Conservation (phyloP, 2,113 vertebrate genomes). For the Cyprinodon tularosa region DNA sequence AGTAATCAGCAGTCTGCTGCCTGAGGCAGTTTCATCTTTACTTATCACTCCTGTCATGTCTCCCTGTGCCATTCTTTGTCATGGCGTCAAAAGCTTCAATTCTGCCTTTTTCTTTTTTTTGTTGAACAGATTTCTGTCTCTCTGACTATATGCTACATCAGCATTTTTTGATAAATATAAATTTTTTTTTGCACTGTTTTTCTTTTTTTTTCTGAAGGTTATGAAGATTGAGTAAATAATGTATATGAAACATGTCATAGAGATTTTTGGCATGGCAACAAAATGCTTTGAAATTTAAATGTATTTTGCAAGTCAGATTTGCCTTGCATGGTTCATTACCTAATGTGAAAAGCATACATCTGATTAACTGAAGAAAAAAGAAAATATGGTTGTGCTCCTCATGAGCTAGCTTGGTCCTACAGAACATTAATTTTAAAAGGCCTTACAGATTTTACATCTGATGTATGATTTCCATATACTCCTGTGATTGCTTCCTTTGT, state of each 20-base stretch:
- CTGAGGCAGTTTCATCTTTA: conserved; percentile 73
- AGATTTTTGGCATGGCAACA: conserved; percentile 5
- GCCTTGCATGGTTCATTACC: too few species aligned
- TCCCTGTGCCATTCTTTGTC: conserved; percentile 45
- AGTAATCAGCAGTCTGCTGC: conserved; percentile 76
- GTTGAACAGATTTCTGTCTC: conserved; percentile 8
- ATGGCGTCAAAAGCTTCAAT: conserved; percentile 32
- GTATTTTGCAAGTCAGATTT: too few species aligned
- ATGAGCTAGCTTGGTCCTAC: not conserved
- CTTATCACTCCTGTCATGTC: conserved; percentile 66
- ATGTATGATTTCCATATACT: not conserved
- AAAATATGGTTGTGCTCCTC: too few species aligned
- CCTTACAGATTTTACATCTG: too few species aligned
- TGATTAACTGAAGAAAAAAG: too few species aligned
- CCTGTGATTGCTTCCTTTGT: not conserved
- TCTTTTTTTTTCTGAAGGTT: conserved; percentile 52
- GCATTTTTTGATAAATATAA: conserved; percentile 39
- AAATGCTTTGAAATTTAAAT: too few species aligned
- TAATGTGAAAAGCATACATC: too few species aligned
- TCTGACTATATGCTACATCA: conserved; percentile 22
- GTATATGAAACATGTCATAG: conserved; percentile 30
- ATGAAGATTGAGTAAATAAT: conserved; percentile 33
- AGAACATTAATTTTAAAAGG: not conserved
- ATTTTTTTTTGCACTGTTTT: conserved; percentile 35
- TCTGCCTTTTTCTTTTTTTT: not conserved